A percentile compares a stretch with the other conserved stretches of the same genome.
These are phyloP conservation scores for Oreocharis arfaki DNA, from an alignment of 2,113 vertebrate genomes.

Conservation along the genomic window DNA sequence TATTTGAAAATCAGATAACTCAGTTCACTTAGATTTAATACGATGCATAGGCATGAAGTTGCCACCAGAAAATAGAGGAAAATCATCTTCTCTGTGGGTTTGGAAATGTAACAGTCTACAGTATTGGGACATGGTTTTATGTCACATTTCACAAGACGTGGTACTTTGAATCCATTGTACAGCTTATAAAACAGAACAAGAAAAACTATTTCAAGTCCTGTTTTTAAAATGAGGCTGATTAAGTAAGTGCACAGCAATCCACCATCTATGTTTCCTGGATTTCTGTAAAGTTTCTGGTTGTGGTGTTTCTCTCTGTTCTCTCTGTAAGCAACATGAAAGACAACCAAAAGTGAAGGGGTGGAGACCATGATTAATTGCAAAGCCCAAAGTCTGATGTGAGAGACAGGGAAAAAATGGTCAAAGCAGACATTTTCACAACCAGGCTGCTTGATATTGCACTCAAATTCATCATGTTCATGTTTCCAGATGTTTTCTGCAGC, in stretches of 20 bases:
- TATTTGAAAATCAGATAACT: constrained; percentile 80
- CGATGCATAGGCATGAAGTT: constrained; percentile 80
- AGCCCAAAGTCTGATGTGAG: constrained; percentile 86
- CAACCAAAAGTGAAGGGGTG: constrained; percentile 84
- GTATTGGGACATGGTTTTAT: constrained; percentile 80
- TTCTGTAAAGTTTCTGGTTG: constrained; percentile 70
- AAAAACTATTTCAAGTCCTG: constrained; percentile 77
- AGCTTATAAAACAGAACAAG: constrained; percentile 83
- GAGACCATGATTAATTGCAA: constrained; percentile 89
- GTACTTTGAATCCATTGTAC: constrained; percentile 80
- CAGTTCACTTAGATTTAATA: constrained; percentile 79
- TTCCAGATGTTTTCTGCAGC: constrained; percentile 88
- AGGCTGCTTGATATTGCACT: constrained; percentile 83
- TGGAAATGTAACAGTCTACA: constrained; percentile 83
- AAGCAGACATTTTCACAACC: constrained; percentile 89
- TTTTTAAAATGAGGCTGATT: constrained; percentile 83
- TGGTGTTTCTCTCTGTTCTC: constrained; percentile 76
- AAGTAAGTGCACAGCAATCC: constrained; percentile 82
- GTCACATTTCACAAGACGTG: constrained; percentile 74
- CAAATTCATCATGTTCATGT: constrained; percentile 82
- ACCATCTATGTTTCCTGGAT: constrained; percentile 74
- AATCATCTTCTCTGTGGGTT: constrained; percentile 85
- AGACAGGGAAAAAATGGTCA: constrained; percentile 87
- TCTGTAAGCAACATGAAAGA: constrained; percentile 82
- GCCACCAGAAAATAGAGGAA: constrained; percentile 82